These are phyloP conservation scores for Nephotettix cincticeps DNA, from an alignment of 1,140 invertebrate genomes.

Conservation along the genomic window DNA sequence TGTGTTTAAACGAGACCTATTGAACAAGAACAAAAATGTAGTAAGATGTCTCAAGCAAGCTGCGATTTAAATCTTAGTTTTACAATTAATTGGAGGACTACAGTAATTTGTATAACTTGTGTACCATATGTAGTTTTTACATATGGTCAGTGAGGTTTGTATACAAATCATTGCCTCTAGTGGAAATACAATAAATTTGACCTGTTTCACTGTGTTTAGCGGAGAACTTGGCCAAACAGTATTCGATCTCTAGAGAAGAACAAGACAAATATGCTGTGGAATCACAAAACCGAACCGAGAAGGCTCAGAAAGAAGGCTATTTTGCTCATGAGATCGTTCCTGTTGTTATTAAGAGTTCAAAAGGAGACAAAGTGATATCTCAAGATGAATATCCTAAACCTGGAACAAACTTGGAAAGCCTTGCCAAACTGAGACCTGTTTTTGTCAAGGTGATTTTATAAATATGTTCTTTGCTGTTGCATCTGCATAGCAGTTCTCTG, in stretches of 20 bases:
- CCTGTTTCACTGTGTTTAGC: constrained; percentile 50
- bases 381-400: constrained; percentile 69
- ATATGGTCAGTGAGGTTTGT: no score
- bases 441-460: constrained; percentile 63
- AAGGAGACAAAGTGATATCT: constrained; percentile 50
- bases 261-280: constrained; percentile 73
- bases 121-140: no score
- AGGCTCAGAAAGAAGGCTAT: constrained; percentile 60
- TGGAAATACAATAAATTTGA: no score
- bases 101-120: no score
- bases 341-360: constrained; percentile 55
- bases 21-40: no score
- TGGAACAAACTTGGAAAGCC: constrained; percentile 57
- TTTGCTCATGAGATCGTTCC: constrained; percentile 74
- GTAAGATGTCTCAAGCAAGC: no score
- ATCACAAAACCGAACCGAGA: constrained; percentile 70
- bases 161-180: no score
- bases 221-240: constrained; percentile 77
- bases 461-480: no score
- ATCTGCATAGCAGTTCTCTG: no score
- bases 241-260: constrained; percentile 64
- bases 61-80: no score
- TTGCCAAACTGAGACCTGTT: constrained; percentile 61
- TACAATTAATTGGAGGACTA: no score
- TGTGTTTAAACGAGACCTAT: no score